Base-by-base conservation (phyloP, 2,888 invertebrate genomes). In the Erynnis tages region DNA sequence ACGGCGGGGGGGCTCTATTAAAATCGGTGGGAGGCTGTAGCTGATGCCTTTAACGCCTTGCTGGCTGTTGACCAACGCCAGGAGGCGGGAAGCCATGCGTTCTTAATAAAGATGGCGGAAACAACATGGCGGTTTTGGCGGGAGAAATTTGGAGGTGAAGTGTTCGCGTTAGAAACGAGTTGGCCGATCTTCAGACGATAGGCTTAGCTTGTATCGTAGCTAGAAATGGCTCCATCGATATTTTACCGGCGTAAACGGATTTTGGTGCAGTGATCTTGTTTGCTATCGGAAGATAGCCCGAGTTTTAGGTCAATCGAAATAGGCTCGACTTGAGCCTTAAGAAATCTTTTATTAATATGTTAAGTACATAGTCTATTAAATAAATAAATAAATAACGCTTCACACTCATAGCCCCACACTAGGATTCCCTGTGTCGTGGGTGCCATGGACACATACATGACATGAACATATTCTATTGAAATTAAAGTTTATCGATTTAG, bases 21-120 rank as follows among this genome's bases (percentile, higher is more conserved):
- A 69, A 60, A 70, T 55, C 79, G 84, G 86, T 69, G 73, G 76
- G 76, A 71, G 79, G 76, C 54, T 76, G 77, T 79, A 77, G 83
- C 82, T 81, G 83, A 86, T 85, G 86, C 87, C 87, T 86, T 87
- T 88, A 87, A 88, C 87, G 87, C 87, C 85, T 84, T 79, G 86
- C 85, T 87, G 87, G 87, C 82, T 77, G 78, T 73, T 84, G 86
- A 86, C 87, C 87, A 87, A 83, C 82, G 83, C 81, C 74, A 79
- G 85, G 82, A 82, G 84, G 84, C 73, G 78, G 81, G 79, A 73
- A 74, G 77, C 81, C 79, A 85, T 85, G 86, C 86, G 87, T 85
- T 84, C 86, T 85, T 86, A 85, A 85, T 82, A 86, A 87, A 86
- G 85, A 85, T 83, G 82, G 83, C 79, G 79, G 78, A 70, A 74